phyloP scores from a whole-genome alignment of 2,888 invertebrate species.

The Diplolepis rosae region DNA sequence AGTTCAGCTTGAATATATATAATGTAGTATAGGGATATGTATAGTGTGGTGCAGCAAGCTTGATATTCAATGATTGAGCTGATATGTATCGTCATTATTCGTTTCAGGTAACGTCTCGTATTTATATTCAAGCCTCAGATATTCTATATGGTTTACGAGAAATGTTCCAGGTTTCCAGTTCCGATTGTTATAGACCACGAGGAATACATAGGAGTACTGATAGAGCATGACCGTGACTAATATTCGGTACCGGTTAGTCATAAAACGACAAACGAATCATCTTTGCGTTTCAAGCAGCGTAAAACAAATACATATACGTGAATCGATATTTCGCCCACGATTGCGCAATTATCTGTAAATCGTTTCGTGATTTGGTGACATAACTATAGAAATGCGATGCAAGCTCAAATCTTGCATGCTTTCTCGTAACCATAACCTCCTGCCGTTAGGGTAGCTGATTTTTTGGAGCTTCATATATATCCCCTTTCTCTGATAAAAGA shows the following conservation, averaged over 20 bases:
- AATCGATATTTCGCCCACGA: slow-evolving; percentile 44
- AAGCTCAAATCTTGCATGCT: slow-evolving; percentile 34
- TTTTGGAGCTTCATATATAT: slow-evolving; percentile 33
- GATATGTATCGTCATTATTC: slow-evolving; percentile 15
- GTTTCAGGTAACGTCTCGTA: slow-evolving; percentile 22
- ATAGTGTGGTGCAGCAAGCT: background rate
- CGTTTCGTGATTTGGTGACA: slow-evolving; percentile 44
- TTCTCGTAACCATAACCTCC: slow-evolving; percentile 49
- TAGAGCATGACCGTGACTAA: slow-evolving; percentile 45
- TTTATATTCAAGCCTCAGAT: slow-evolving; percentile 16
- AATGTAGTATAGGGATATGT: too few species aligned
- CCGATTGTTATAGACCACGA: background rate
- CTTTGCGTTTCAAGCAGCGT: slow-evolving; percentile 13
- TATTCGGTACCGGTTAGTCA: slow-evolving; percentile 46
- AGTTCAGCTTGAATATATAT: background rate
- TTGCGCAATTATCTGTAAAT: slow-evolving; percentile 35
- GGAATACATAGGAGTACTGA: too few species aligned
- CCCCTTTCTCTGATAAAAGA: slow-evolving; percentile 25
- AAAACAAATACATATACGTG: slow-evolving; percentile 33
- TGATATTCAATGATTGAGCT: slow-evolving; percentile 16
- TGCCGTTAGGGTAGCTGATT: slow-evolving; percentile 46
- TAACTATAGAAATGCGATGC: slow-evolving; percentile 41
- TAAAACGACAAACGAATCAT: slow-evolving; percentile 33
- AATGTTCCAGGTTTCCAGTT: slow-evolving; percentile 18
- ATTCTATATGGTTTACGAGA: slow-evolving; percentile 16